These are phyloP conservation scores for Brachionus rubens DNA, from an alignment of 1,140 invertebrate genomes.

Conservation along the genomic window DNA sequence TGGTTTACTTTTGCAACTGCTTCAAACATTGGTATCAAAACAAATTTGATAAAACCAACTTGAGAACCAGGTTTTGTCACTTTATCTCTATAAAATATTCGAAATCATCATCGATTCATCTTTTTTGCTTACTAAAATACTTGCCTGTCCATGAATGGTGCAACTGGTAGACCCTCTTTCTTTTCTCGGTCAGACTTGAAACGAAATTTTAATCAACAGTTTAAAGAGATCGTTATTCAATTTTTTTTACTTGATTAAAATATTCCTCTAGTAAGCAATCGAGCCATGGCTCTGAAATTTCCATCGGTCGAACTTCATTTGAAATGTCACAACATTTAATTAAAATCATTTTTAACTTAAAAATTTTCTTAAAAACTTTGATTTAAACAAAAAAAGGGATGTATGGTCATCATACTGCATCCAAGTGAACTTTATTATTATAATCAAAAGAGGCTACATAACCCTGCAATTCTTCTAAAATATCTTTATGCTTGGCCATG, in stretches of 20 bases:
- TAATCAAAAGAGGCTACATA: constrained; percentile 49
- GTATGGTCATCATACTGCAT: no score
- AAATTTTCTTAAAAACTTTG: background rate
- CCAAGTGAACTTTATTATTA: constrained; percentile 27
- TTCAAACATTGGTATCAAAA: constrained; percentile 56
- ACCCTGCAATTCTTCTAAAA: constrained; percentile 58
- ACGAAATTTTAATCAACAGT: background rate
- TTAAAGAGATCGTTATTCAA: background rate
- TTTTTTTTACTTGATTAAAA: constrained; percentile 58
- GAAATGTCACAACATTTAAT: constrained; percentile 63
- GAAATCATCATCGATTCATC: background rate
- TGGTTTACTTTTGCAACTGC: constrained; percentile 41
- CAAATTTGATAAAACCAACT: constrained; percentile 62
- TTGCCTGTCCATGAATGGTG: constrained; percentile 60
- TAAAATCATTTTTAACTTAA: constrained; percentile 60
- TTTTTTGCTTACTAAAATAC: background rate
- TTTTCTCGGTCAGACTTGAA: constrained; percentile 58
- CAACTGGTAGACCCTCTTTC: constrained; percentile 59
- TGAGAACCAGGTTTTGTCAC: constrained; percentile 61
- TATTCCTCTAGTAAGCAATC: constrained; percentile 61
- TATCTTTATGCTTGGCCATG: constrained; percentile 60
- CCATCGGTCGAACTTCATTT: constrained; percentile 61
- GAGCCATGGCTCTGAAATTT: constrained; percentile 61
- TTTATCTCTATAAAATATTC: constrained; percentile 52
- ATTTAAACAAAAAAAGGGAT: no score